phyloP scores from a whole-genome alignment of 2,113 vertebrate genomes.

The Jacana jacana region DNA sequence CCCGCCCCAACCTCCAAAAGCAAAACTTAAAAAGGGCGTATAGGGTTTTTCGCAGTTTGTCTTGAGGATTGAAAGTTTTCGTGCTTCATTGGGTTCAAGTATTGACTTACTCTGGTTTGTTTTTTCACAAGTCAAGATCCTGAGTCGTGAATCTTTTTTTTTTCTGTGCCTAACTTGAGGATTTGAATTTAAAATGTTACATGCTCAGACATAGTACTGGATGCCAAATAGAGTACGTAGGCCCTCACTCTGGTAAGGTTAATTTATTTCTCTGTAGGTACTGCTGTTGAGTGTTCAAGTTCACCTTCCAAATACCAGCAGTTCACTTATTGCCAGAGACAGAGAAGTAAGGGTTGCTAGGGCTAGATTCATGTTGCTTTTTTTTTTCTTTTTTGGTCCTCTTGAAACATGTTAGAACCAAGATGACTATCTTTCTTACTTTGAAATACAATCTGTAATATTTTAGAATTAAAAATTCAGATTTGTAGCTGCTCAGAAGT shows the following conservation, averaged over 20 bases:
- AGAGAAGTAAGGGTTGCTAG: not conserved
- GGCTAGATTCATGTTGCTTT: not conserved
- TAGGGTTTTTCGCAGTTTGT: not conserved
- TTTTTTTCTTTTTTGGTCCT: not conserved
- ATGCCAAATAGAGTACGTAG: not conserved
- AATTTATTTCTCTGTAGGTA: not conserved
- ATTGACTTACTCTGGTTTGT: not conserved
- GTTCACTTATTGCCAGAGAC: not conserved
- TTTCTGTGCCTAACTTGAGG: not conserved
- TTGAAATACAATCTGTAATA: not conserved
- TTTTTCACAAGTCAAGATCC: not conserved
- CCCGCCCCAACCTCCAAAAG: not conserved
- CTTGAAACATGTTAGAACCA: not conserved
- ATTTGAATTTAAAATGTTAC: not conserved
- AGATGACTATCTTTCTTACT: not conserved
- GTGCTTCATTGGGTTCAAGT: not conserved
- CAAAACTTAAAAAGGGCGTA: not conserved
- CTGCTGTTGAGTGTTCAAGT: not conserved
- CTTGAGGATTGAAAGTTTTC: not conserved
- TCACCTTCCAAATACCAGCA: not conserved
- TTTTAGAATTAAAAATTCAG: not conserved
- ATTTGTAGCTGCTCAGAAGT: not conserved
- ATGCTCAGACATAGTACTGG: not conserved
- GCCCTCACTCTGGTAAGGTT: not conserved
- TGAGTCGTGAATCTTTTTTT: not conserved